Evolutionary conservation across 2,113 vertebrate genomes (phyloP).

Genomic region (Glaucidium brasilianum): DNA sequence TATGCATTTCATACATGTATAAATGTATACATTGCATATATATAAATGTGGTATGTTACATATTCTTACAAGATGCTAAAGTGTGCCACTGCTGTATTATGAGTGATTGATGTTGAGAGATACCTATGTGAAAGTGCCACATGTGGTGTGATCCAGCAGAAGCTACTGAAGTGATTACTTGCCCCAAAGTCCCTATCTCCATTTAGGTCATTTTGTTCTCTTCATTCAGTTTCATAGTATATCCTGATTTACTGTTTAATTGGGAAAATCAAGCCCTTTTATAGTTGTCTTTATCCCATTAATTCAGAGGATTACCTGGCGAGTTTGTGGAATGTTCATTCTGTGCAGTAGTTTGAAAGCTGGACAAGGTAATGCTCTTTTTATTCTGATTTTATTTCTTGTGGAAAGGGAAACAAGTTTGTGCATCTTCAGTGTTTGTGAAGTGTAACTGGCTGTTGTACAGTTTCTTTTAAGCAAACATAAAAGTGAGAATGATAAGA

Average conservation of each 20-base stretch:
- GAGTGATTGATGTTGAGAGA: not conserved
- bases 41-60: not conserved
- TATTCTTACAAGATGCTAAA: not conserved
- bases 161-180: not conserved
- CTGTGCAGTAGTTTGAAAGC: not conserved
- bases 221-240: not conserved
- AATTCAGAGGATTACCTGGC: not conserved
- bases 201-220: not conserved
- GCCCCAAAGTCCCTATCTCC: not conserved
- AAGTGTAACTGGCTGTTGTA: not conserved
- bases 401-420: not conserved
- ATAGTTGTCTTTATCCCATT: not conserved
- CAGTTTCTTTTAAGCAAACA: not conserved
- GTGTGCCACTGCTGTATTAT: not conserved
- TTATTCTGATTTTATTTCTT: not conserved
- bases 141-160: not conserved
- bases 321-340: not conserved
- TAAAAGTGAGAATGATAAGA: not conserved
- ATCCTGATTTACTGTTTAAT: not conserved
- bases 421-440: not conserved
- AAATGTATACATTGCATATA: not conserved
- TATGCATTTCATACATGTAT: not conserved
- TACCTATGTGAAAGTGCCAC: not conserved
- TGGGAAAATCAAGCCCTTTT: not conserved
- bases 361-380: not conserved